phyloP scores from a whole-genome alignment of 2,113 vertebrate species.

The Procavia capensis region DNA sequence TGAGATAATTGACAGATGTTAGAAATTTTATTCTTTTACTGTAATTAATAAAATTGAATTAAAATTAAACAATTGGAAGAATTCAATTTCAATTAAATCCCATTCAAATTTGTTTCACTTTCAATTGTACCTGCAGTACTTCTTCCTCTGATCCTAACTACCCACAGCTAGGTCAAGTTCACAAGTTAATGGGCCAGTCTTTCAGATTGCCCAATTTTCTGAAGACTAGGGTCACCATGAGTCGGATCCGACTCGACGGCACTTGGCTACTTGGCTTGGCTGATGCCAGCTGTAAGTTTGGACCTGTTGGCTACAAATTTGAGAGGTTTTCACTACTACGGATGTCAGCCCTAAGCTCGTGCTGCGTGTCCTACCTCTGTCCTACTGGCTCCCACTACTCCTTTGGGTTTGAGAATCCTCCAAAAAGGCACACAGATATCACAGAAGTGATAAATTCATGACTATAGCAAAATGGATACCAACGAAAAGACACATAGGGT shows the following conservation, averaged over 20 bases:
- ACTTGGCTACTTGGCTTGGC: too few relatives aligned
- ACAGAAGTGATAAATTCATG: not conserved
- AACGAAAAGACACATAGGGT: not conserved
- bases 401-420: not conserved
- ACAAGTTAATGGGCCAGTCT: not conserved
- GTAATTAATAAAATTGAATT: too few relatives aligned
- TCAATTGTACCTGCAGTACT: not conserved
- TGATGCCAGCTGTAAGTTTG: not conserved
- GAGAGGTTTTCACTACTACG: not conserved
- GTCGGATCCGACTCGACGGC: too few relatives aligned
- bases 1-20: too few relatives aligned
- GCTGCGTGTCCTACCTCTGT: not conserved
- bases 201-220: not conserved
- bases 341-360: not conserved
- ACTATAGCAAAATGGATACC: not conserved
- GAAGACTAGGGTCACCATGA: too few relatives aligned
- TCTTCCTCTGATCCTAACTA: not conserved
- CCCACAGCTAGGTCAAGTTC: not conserved
- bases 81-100: not conserved
- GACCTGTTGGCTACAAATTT: not conserved
- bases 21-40: too few relatives aligned
- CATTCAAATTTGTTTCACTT: not conserved
- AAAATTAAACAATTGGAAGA: too few relatives aligned
- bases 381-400: not conserved
- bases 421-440: not conserved